A percentile compares a stretch with the other conserved stretches of the same genome.
phyloP scores from a whole-genome alignment of 2,113 vertebrate species.

The Mirounga angustirostris region DNA sequence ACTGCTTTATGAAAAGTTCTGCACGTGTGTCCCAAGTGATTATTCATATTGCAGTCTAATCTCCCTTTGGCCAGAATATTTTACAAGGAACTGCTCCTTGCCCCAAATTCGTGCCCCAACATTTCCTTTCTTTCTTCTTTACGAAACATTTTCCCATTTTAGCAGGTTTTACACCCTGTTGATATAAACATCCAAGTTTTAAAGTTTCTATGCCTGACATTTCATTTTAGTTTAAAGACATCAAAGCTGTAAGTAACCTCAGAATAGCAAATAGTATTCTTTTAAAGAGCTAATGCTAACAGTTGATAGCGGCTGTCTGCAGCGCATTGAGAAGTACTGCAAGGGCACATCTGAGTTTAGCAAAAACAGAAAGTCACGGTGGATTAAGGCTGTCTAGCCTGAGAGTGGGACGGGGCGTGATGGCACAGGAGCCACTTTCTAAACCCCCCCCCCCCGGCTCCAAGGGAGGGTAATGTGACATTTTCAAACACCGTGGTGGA shows the following conservation, averaged over 20 bases:
- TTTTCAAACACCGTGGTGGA: neutral
- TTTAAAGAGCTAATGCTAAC: neutral
- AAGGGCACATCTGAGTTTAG: neutral
- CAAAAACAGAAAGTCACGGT: neutral
- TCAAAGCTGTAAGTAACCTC: constrained; percentile 8
- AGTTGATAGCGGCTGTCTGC: neutral
- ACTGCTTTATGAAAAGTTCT: constrained; percentile 55
- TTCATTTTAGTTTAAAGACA: constrained; percentile 36
- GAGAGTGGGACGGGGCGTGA: neutral
- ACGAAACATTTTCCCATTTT: constrained; percentile 39
- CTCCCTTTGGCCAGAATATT: neutral
- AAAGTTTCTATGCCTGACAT: neutral
- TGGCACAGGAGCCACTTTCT: neutral
- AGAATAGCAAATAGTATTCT: constrained; percentile 27
- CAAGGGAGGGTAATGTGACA: neutral
- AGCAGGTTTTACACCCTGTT: neutral
- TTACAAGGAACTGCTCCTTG: neutral
- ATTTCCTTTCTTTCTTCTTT: constrained; percentile 24
- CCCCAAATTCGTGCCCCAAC: neutral
- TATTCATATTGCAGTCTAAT: neutral
- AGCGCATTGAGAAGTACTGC: neutral
- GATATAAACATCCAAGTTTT: constrained; percentile 10
- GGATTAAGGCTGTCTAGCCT: neutral
- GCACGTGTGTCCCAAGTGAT: neutral
- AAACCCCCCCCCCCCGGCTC: neutral